phyloP scores from a whole-genome alignment of 2,113 vertebrate genomes.

The Elanus axillaris region DNA sequence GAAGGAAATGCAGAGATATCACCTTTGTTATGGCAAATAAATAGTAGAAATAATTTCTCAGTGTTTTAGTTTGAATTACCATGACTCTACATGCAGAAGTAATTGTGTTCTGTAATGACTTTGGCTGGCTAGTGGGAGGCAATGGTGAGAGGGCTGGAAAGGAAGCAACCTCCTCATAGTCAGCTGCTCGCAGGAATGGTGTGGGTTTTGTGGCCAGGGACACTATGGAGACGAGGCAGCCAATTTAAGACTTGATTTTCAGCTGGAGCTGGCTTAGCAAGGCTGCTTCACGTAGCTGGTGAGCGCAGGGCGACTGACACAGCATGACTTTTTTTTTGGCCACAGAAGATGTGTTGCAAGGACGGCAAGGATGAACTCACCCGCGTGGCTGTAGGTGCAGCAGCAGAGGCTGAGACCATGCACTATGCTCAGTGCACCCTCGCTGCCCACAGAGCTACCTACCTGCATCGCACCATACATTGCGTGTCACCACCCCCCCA shows the following conservation, averaged over 20 bases:
- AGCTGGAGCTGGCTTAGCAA: neutral
- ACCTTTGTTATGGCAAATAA: neutral
- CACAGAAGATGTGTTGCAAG: accelerated
- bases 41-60: slow-evolving; percentile 21
- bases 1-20: slow-evolving; percentile 1
- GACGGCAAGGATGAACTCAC: too few species aligned
- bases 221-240: accelerated
- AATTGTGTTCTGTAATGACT: slow-evolving; percentile 21
- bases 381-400: accelerated
- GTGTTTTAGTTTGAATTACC: slow-evolving; percentile 22
- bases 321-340: accelerated
- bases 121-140: neutral
- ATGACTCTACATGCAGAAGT: slow-evolving; percentile 21
- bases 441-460: neutral
- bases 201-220: neutral
- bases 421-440: accelerated
- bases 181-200: accelerated
- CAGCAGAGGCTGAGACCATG: neutral
- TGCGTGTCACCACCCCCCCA: too few species aligned
- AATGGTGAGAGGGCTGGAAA: neutral
- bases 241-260: too few species aligned
- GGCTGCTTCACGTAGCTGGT: accelerated
- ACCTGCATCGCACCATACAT: accelerated
- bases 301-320: accelerated
- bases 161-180: neutral